Evolutionary conservation across 2,797 vertebrate species (phyloP), one percentile per base, ranked within the genome.

Genomic region (Cyprinella venusta): DNA sequence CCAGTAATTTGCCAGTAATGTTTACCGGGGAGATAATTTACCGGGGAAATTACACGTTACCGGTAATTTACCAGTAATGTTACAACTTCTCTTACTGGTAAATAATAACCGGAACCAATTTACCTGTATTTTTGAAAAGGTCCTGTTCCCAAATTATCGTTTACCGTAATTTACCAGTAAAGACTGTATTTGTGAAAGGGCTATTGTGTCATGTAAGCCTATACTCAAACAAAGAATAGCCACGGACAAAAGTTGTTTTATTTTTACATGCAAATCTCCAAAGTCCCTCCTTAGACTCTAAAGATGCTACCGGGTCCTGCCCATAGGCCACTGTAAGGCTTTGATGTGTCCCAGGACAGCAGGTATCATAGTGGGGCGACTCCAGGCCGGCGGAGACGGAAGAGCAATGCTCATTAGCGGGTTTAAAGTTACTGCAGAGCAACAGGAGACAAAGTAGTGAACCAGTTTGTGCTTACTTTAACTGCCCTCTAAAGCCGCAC

Each of bases 401-500:
- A 78, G 85, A 54, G 77, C 72, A 81, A 79, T 81, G 86, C 88
- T 91, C 89, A 88, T 91, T 90, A 90, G 85, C 64, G 40, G 77
- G 82, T 86, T 85, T 81, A 86, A 88, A 87, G 81, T 85, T 69
- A 54, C 69, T 77, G 63, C 71, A 65, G 75, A 81, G 79, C 85
- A 83, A 79, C 84, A 81, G 83, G 80, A 84, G 63, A 70, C 45
- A 85, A 79, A 82, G 81, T 85, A 80, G 81, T 86, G 87, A 89
- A 88, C 81, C 85, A 88, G 84, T 70, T 65, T 80, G 85, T 69
- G 38, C 81, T 65, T 74, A 76, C 52, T 85, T 87, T 86, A 85
- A 87, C 83, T 83, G 69, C 75, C 76, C 54, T 61, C 68, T 83
- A 48, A 76, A n/a, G 33, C 71, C 16, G 45, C 54, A 33, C 30